These are phyloP conservation scores for Malurus cyaneus DNA, from an alignment of 2,113 vertebrate species.

Conservation along the genomic window DNA sequence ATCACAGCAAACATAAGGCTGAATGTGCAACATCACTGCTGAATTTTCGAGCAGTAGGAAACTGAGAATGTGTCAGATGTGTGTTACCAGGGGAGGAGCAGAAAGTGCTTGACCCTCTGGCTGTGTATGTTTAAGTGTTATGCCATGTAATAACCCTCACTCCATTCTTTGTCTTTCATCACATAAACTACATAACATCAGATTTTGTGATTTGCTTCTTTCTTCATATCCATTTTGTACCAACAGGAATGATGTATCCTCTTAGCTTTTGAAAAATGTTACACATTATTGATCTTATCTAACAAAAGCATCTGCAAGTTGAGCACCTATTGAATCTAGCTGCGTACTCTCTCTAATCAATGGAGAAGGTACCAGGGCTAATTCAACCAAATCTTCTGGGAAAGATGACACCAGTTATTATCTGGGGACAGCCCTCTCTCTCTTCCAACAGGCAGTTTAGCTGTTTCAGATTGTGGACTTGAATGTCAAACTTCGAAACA, in stretches of 20 bases:
- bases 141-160: not conserved
- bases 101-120: not conserved
- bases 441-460: not conserved
- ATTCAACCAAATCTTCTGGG: not conserved
- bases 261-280: not conserved
- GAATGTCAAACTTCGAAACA: not conserved
- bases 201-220: conserved; percentile 46
- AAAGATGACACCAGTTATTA: not conserved
- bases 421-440: not conserved
- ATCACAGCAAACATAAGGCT: not conserved
- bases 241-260: not conserved
- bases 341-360: not conserved
- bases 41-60: not conserved
- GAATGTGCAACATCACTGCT: not conserved
- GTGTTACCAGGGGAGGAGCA: not conserved
- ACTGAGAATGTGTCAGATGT: not conserved
- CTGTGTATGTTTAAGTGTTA: not conserved
- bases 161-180: conserved; percentile 17
- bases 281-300: not conserved
- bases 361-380: not conserved
- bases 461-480: not conserved
- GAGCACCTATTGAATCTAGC: not conserved
- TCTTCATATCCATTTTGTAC: conserved; percentile 13
- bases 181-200: conserved; percentile 35
- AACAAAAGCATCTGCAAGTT: not conserved